Conservation (phyloP, 1,140 invertebrate genomes). For the Hermatobates lingyangjiaoensis region DNA sequence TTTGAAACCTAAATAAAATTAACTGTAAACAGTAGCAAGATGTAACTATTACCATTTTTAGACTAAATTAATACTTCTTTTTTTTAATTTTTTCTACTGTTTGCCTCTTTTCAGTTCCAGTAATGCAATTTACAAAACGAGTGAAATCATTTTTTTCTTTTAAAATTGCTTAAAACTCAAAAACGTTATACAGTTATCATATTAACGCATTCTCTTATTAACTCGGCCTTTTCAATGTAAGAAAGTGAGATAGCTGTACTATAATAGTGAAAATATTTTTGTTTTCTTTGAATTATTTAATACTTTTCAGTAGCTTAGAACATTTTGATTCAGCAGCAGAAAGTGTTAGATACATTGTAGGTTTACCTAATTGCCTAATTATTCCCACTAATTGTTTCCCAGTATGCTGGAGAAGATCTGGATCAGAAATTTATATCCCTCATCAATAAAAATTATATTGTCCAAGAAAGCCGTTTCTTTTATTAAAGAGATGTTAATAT, state of each 20-base stretch:
- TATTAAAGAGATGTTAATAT: background rate
- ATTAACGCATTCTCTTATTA: slow-evolving; percentile 1
- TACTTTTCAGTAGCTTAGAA: background rate
- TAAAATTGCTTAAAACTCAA: too few relatives aligned
- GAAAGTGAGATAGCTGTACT: background rate
- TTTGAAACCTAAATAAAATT: too few relatives aligned
- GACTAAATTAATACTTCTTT: too few relatives aligned
- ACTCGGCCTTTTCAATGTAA: background rate
- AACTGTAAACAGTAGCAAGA: too few relatives aligned
- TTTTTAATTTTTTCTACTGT: too few relatives aligned
- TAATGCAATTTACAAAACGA: too few relatives aligned
- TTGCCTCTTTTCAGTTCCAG: too few relatives aligned
- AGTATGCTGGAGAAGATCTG: background rate
- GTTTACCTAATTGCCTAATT: background rate
- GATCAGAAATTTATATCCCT: background rate
- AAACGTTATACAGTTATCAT: too few relatives aligned
- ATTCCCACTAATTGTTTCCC: background rate
- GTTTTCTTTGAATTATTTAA: background rate
- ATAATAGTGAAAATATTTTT: background rate
- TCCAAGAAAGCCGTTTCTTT: background rate
- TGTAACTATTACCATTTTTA: too few relatives aligned
- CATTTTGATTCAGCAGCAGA: background rate
- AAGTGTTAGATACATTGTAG: background rate
- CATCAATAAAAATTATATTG: background rate
- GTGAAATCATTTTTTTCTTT: too few relatives aligned